A percentile compares a stretch with the other conserved stretches of the same genome.
Conservation (phyloP, 2,113 vertebrate genomes). For the Canis aureus region DNA sequence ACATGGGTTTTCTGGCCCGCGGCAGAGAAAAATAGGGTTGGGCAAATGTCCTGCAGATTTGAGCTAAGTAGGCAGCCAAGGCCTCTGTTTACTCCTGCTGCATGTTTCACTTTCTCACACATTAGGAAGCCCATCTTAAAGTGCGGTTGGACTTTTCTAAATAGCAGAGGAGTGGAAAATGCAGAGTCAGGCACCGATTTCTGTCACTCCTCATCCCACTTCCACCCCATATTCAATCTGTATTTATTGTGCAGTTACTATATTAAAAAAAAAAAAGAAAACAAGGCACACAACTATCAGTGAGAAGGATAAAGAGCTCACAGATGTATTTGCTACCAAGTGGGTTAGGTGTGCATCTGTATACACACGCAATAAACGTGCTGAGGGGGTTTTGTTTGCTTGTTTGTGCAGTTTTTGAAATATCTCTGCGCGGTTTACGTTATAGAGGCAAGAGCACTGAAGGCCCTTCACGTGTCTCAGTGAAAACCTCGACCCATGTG, state of each 20-base stretch:
- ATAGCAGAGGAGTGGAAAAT: constrained; percentile 4
- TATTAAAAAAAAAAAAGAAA: not conserved
- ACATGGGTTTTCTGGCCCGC: constrained; percentile 27
- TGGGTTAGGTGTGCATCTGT: not conserved
- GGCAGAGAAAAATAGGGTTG: not conserved
- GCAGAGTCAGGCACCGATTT: not conserved
- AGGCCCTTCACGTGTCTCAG: constrained; percentile 10
- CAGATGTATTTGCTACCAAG: not conserved
- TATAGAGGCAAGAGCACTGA: not conserved
- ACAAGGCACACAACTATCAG: not conserved
- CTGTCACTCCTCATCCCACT: not conserved
- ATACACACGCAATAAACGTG: not conserved
- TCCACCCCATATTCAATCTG: not conserved
- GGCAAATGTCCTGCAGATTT: constrained; percentile 43
- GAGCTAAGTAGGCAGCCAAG: not conserved
- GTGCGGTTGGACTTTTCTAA: constrained; percentile 38
- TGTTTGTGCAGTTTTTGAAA: not conserved
- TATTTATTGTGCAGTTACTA: not conserved
- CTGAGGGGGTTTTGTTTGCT: not conserved
- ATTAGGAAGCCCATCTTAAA: constrained; percentile 44
- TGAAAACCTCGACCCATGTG: constrained; percentile 32
- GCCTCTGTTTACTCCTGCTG: not conserved
- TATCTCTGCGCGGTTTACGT: constrained; percentile 42
- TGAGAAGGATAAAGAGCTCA: not conserved
- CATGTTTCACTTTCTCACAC: constrained; percentile 1